Conservation (phyloP, 2,113 vertebrate species). For the Rynchops niger region DNA sequence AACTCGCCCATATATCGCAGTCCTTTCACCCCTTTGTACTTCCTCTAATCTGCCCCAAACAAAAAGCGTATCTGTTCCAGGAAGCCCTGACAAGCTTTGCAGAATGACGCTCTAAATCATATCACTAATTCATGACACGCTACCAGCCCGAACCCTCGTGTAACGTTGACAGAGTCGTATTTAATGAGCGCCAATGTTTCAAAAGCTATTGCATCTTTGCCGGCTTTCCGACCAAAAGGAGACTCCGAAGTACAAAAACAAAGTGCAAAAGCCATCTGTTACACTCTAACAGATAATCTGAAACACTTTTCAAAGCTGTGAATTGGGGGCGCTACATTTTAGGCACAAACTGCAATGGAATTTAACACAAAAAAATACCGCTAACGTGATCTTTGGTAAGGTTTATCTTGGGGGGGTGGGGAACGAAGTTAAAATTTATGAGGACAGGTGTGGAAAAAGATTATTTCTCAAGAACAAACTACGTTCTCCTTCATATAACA, state of each 20-base stretch:
- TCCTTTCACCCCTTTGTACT: conserved; percentile 5
- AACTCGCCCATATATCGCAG: background rate
- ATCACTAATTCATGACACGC: background rate
- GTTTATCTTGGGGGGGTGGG: background rate
- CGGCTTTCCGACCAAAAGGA: background rate
- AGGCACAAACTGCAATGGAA: background rate
- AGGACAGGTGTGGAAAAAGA: background rate
- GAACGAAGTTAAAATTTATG: background rate
- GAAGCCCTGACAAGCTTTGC: conserved; percentile 45
- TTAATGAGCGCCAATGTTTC: background rate
- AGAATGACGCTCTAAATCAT: conserved; percentile 13
- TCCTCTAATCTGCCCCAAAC: conserved; percentile 35
- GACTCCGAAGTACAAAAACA: background rate
- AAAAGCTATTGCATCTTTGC: background rate
- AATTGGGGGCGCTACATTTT: background rate
- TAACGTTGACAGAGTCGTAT: background rate
- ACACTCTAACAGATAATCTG: background rate
- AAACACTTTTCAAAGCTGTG: background rate
- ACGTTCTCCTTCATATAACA: background rate
- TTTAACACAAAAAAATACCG: background rate
- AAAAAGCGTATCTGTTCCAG: conserved; percentile 19
- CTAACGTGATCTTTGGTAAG: background rate
- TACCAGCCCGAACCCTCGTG: background rate
- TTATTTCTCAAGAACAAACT: background rate
- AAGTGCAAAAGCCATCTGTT: background rate